These are phyloP conservation scores for Stegostoma tigrinum DNA, from an alignment of 2,113 vertebrate species.

Conservation along the genomic window DNA sequence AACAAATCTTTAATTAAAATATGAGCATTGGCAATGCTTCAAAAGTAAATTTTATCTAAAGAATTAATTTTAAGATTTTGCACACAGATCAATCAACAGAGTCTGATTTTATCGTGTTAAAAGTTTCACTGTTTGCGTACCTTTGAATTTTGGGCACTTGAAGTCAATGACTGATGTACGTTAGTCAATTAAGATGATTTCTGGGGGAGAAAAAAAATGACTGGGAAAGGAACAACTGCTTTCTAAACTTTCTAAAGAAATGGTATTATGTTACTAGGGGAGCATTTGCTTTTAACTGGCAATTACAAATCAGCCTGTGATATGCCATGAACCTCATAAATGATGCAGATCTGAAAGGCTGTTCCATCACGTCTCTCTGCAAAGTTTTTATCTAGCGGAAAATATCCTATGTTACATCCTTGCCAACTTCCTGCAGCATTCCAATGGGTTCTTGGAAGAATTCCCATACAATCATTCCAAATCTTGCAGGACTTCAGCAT, in stretches of 20 bases:
- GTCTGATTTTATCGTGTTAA: neutral
- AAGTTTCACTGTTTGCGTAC: neutral
- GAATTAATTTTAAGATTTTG: neutral
- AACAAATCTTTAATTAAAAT: neutral
- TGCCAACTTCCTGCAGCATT: conserved; percentile 15
- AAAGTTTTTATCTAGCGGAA: neutral
- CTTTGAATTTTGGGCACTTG: neutral
- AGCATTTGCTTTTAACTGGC: neutral
- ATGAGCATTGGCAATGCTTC: neutral
- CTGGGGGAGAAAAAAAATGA: neutral
- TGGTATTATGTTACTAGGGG: neutral
- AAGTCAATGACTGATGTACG: neutral
- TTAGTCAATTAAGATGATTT: neutral
- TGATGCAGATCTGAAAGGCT: neutral
- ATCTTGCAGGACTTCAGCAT: neutral
- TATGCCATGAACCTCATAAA: neutral
- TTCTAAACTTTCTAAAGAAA: neutral
- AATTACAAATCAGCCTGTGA: neutral
- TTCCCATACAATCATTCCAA: conserved; percentile 11
- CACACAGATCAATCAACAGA: neutral
- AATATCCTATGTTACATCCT: neutral
- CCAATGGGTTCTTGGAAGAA: neutral
- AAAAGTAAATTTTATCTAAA: neutral
- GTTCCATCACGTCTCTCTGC: neutral
- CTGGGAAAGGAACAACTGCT: neutral